These are phyloP conservation scores for Sebastes diploproa DNA, from an alignment of 2,797 vertebrate species.

Conservation along the genomic window DNA sequence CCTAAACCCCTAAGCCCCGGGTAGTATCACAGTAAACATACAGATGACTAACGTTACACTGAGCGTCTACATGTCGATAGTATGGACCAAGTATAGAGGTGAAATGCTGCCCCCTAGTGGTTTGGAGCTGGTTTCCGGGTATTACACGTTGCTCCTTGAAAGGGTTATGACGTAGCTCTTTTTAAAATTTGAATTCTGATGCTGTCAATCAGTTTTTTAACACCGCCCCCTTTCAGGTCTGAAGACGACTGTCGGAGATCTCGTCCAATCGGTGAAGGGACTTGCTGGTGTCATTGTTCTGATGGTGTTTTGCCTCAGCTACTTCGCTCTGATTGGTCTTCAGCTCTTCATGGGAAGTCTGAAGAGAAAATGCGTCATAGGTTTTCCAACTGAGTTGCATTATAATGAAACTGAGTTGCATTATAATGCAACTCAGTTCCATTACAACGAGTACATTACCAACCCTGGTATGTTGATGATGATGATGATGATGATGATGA, in stretches of 20 bases:
- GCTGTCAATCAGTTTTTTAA: background rate
- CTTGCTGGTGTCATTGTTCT: constrained; percentile 87
- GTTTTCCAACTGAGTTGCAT: too few species aligned
- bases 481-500: too few species aligned
- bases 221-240: constrained; percentile 77
- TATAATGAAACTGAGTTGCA: too few species aligned
- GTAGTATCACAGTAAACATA: too few species aligned
- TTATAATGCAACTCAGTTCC: constrained; percentile 48
- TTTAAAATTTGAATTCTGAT: background rate
- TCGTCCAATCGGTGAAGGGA: constrained; percentile 91
- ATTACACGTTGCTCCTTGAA: background rate
- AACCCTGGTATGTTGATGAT: constrained; percentile 69
- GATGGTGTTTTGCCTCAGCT: constrained; percentile 84
- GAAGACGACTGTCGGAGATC: constrained; percentile 87
- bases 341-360: constrained; percentile 91
- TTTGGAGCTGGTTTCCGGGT: background rate
- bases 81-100: background rate
- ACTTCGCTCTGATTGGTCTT: constrained; percentile 88
- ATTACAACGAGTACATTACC: constrained; percentile 73
- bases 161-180: background rate
- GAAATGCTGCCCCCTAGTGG: background rate
- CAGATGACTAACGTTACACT: too few species aligned
- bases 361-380: constrained; percentile 84
- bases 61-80: too few species aligned
- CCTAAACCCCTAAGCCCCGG: too few species aligned